A percentile compares a stretch with the other conserved stretches of the same genome.
These are phyloP conservation scores for Polia nebulosa DNA, from an alignment of 2,888 invertebrate species.

Conservation along the genomic window DNA sequence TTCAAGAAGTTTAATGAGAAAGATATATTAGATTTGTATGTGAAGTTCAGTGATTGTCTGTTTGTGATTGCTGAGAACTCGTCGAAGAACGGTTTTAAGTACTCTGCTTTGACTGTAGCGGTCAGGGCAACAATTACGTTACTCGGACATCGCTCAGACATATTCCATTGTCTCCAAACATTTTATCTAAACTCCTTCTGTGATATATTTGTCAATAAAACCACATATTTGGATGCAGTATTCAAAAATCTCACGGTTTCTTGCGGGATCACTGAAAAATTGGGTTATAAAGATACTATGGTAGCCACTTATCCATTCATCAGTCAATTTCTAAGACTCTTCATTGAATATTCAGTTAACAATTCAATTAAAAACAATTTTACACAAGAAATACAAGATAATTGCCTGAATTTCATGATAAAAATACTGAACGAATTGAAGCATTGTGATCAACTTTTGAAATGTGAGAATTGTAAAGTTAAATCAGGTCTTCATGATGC, in stretches of 20 bases:
- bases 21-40: slow-evolving; percentile 75
- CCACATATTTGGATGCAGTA: slow-evolving; percentile 69
- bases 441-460: slow-evolving; percentile 75
- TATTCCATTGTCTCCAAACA: slow-evolving; percentile 81
- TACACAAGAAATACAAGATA: slow-evolving; percentile 66
- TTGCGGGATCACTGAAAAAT: slow-evolving; percentile 76
- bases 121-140: slow-evolving; percentile 71
- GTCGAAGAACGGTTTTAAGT: slow-evolving; percentile 73
- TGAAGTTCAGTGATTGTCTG: slow-evolving; percentile 81
- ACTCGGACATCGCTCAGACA: slow-evolving; percentile 73
- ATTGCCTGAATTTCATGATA: slow-evolving; percentile 76
- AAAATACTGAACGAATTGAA: slow-evolving; percentile 73
- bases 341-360: slow-evolving; percentile 73
- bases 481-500: slow-evolving; percentile 82
- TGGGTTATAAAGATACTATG: slow-evolving; percentile 74
- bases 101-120: slow-evolving; percentile 66
- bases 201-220: slow-evolving; percentile 72
- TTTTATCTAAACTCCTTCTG: slow-evolving; percentile 80
- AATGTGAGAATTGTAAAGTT: slow-evolving; percentile 82
- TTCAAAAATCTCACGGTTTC: slow-evolving; percentile 74
- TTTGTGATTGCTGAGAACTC: slow-evolving; percentile 80
- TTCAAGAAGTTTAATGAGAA: slow-evolving; percentile 74
- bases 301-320: slow-evolving; percentile 78
- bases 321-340: slow-evolving; percentile 79
- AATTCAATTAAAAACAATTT: slow-evolving; percentile 65